Evolutionary conservation across 2,113 vertebrate species (phyloP).

Genomic region (Spea multiplicata): DNA sequence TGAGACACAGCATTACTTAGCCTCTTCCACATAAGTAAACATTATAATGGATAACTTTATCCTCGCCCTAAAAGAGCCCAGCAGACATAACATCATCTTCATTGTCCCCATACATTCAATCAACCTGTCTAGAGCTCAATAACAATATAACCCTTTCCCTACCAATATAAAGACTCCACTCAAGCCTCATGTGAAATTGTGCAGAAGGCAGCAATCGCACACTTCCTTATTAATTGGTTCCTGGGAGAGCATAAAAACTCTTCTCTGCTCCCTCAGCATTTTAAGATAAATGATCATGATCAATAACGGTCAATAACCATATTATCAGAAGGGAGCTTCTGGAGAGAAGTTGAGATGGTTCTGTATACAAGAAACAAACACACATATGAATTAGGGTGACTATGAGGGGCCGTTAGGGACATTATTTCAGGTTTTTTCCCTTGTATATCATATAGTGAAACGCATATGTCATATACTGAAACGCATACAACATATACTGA

Average conservation of each 20-base stretch:
- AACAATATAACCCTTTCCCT: not conserved
- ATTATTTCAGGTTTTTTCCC: too few species aligned
- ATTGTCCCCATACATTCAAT: not conserved
- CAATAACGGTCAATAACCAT: constrained; percentile 41
- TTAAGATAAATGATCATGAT: constrained; percentile 37
- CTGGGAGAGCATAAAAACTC: constrained; percentile 22
- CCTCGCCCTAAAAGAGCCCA: not conserved
- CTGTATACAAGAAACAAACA: not conserved
- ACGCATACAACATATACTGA: too few species aligned
- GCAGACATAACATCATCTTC: not conserved
- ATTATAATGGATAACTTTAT: not conserved
- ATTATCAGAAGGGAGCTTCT: constrained; percentile 32
- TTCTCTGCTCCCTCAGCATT: constrained; percentile 30
- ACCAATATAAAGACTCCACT: not conserved
- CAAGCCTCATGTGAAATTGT: not conserved
- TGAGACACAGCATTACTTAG: not conserved
- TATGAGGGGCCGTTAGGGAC: too few species aligned
- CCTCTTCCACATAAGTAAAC: not conserved
- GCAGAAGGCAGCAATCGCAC: not conserved
- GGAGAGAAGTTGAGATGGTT: not conserved
- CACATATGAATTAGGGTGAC: not conserved
- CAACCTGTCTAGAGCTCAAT: not conserved
- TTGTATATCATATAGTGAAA: too few species aligned
- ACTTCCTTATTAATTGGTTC: not conserved
- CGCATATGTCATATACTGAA: too few species aligned